Conservation (phyloP, 1,140 invertebrate genomes). For the Lepidostoma basale region DNA sequence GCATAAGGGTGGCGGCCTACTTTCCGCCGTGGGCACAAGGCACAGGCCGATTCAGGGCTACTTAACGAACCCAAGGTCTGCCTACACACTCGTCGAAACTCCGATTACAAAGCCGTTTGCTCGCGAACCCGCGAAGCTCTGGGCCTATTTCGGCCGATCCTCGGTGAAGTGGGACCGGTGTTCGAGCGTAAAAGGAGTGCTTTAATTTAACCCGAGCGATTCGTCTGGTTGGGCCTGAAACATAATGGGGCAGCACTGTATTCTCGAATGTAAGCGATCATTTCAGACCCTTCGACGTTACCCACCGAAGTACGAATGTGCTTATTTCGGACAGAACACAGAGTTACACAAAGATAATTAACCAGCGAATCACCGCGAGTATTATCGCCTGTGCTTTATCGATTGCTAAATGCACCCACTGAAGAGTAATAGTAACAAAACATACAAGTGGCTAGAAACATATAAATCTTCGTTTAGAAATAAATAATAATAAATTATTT, state of each 20-base stretch:
- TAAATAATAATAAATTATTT: too few relatives aligned
- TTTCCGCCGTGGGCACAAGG: neutral
- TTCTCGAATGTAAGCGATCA: neutral
- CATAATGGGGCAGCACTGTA: neutral
- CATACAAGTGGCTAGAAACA: too few relatives aligned
- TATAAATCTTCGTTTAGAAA: too few relatives aligned
- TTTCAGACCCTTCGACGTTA: neutral
- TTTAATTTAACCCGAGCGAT: neutral
- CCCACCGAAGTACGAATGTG: neutral
- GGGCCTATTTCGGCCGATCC: too few relatives aligned
- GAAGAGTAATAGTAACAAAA: too few relatives aligned
- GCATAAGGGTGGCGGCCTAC: conserved; percentile 20
- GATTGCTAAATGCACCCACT: too few relatives aligned
- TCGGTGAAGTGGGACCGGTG: too few relatives aligned
- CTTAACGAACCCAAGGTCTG: conserved; percentile 9
- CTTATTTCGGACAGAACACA: too few relatives aligned
- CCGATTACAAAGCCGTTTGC: neutral
- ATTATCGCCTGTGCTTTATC: too few relatives aligned
- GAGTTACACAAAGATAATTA: too few relatives aligned
- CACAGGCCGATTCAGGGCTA: neutral
- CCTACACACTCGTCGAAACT: neutral
- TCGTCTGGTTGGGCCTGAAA: neutral
- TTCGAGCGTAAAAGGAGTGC: neutral
- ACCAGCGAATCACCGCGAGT: too few relatives aligned
- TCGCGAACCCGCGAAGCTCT: too few relatives aligned